Evolutionary conservation across 2,888 invertebrate species (phyloP).

Genomic region (Drosophila glabriapex): DNA sequence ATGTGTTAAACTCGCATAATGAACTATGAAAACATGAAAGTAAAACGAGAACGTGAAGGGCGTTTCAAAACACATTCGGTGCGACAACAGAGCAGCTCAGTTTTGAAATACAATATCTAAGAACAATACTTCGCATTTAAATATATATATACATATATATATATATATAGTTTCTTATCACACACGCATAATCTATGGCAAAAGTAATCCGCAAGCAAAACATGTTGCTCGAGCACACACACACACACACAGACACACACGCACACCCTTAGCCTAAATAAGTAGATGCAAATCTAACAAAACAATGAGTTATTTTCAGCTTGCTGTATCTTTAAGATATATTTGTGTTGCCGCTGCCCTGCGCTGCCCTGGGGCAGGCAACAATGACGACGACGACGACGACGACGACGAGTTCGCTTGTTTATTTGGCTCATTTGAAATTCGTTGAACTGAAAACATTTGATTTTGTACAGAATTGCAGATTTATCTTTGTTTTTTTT

Average conservation of each 20-base stretch:
- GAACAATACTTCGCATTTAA: constrained; percentile 47
- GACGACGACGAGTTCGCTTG: constrained; percentile 31
- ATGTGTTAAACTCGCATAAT: constrained; percentile 65
- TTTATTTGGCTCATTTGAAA: constrained; percentile 67
- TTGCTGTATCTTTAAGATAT: constrained; percentile 59
- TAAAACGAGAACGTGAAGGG: constrained; percentile 50
- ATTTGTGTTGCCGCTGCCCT: constrained; percentile 39
- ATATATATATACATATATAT: constrained; percentile 20
- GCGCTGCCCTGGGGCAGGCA: constrained; percentile 14
- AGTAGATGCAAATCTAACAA: constrained; percentile 67
- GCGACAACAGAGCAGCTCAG: constrained; percentile 19
- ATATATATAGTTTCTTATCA: constrained; percentile 41
- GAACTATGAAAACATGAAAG: constrained; percentile 63
- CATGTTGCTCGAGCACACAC: constrained; percentile 33
- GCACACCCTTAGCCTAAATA: constrained; percentile 31
- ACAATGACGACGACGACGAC: constrained; percentile 25
- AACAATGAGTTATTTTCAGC: constrained; percentile 64
- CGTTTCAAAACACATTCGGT: constrained; percentile 18
- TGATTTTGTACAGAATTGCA: constrained; percentile 64
- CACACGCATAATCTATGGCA: constrained; percentile 54
- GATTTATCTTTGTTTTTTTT: constrained; percentile 54
- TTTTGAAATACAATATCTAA: constrained; percentile 51
- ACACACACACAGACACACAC: not conserved
- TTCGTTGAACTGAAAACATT: constrained; percentile 71
- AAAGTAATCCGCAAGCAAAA: constrained; percentile 65